Evolutionary conservation across 1,140 invertebrate genomes (phyloP), one percentile per base, ranked within the genome.

Genomic region (Cydia strobilella): DNA sequence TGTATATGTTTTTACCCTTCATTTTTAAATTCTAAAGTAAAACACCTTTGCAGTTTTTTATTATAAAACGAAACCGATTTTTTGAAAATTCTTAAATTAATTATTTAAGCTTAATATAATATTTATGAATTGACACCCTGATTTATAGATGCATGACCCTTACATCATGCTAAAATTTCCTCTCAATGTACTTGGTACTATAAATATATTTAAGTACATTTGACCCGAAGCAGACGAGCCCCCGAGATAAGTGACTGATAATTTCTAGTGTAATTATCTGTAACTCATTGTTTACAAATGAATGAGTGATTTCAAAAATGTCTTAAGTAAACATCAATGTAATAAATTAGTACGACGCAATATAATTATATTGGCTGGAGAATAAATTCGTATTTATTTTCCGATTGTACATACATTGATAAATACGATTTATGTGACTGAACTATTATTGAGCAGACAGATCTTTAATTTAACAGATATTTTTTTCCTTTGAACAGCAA

Each of bases 191-290:
- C 7, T 9, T 9, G 42, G 42, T 13, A 45, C 42, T 45, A 45
- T 45, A 45, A 45, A 45, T 45, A 45, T 15, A 45, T 45, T 45
- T 15, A 45, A 45, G 51, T 54, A 54, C n/a, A 54, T 18, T 23
- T 59, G 54, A 59, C 54, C 20, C 10, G 10, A 12, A 54, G 18
- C 54, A 59, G 54, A 23, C 54, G 54, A 59, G 54, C 54, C 54
- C 54, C 54, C 23, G 20, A 59, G 54, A 59, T 59, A 59, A 59
- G 20, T 59, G 20, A 59, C 54, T 7, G 54, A 59, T 59, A 59
- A 59, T 9, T 20, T 23, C 54, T 23, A 23, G 20, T 7, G 20
- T 59, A 59, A 59, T 23, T 59, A 54, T 18, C 51, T 59, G 1
- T 23, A 59, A 59, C 15, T 59, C 10, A 23, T 23, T 23, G 54